Base-by-base conservation (phyloP, 2,113 vertebrate genomes). In the Chinchilla lanigera region DNA sequence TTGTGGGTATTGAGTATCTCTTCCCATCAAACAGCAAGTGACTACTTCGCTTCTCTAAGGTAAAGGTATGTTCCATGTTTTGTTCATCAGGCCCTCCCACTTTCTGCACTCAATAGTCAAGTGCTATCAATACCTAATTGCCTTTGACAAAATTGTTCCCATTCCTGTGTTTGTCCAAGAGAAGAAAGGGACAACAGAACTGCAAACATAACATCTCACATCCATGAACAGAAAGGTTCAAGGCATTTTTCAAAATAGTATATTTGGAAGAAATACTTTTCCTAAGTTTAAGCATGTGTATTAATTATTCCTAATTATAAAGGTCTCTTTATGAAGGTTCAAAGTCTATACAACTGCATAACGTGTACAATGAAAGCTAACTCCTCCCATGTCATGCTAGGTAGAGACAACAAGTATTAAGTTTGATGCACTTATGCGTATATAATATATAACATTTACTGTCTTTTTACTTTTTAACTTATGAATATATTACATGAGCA, bases 391-490 rank as follows among this genome's bases (percentile, higher is more conserved):
- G 41, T 69, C 82, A 89, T 58, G 90, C 11, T 67, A 60, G 28
- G 33, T 19, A 87, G 41, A 90, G 26, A 84, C 19, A 13, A 50
- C 73, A n/a, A 41, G 33, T 91, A 0, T 75, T 56, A 28, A 30
- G 19, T 52, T 87, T 71, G 20, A 20, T 63, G 61, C 41, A 81
- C 30, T 30, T 19, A n/a, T 35, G 26, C 19, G 16, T 19, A 12
- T 44, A 30, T 90, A 89, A 58, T 52, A 60, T 67, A 7, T 54
- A 93, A 22, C 35, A 83, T n/a, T 71, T 33, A 50, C 4, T 90
- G 22, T 54, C 56, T 8, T 88, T 92, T 92, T 78, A 28, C 17
- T 84, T 96, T 94, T 95, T 41, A 8, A 80, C 14, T 89, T 88
- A 41, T 69, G 69, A 85, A 67, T 16, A 56, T n/a, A 63, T 47